These are phyloP conservation scores for Lacerta viridis DNA, from an alignment of 2,797 vertebrate species.

Conservation along the genomic window DNA sequence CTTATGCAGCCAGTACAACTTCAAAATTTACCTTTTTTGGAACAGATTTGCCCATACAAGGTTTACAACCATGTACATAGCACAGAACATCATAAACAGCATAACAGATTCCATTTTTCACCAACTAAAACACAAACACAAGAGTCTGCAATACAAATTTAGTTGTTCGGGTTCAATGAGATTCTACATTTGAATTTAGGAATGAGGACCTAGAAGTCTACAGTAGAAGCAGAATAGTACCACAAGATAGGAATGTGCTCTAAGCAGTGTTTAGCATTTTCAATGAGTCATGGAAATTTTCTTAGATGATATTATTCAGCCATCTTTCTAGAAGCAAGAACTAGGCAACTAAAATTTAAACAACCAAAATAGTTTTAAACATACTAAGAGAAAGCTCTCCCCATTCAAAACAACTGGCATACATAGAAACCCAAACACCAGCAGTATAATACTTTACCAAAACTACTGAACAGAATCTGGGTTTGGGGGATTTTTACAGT, in stretches of 20 bases:
- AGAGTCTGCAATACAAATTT: neutral
- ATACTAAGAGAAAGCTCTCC: neutral
- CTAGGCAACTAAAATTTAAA: neutral
- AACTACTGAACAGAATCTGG: neutral
- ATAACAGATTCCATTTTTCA: neutral
- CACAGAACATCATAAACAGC: neutral
- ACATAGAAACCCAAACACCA: neutral
- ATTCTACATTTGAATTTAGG: neutral
- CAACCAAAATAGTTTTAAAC: constrained; percentile 19
- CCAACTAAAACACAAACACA: fast-evolving
- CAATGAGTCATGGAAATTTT: neutral
- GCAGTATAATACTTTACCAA: neutral
- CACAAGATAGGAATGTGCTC: neutral
- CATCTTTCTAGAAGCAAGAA: neutral
- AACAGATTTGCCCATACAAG: neutral
- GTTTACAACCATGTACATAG: neutral
- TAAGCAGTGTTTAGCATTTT: neutral
- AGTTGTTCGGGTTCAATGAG: neutral
- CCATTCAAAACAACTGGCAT: neutral
- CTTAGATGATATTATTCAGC: neutral
- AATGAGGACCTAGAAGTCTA: neutral
- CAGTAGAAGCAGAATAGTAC: no score
- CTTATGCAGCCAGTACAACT: neutral
- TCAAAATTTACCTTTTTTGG: neutral
- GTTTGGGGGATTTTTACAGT: neutral